Percentiles rank a stretch among this genome's conserved stretches.
phyloP scores from a whole-genome alignment of 1,140 invertebrate species.

The Venturia canescens region DNA sequence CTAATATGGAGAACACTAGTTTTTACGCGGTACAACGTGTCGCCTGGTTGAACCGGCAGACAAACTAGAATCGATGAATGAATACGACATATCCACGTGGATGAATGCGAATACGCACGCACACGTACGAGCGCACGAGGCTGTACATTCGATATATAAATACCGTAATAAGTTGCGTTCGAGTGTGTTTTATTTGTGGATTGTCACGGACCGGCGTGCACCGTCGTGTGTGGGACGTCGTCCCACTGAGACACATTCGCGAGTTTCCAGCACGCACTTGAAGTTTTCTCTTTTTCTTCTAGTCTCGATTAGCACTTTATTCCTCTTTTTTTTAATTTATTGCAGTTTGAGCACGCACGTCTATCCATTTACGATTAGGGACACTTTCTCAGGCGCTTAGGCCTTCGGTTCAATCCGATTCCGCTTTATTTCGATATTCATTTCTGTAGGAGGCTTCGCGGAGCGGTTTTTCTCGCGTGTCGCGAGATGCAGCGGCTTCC shows the following conservation, averaged over 20 bases:
- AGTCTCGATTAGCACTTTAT: not conserved
- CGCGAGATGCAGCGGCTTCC: constrained; percentile 27
- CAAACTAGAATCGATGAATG: constrained; percentile 61
- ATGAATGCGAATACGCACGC: not conserved
- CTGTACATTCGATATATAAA: not conserved
- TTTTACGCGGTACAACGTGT: constrained; percentile 52
- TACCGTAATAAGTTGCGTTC: not conserved
- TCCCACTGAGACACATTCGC: constrained; percentile 59
- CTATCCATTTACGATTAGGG: constrained; percentile 45
- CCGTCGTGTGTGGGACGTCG: constrained; percentile 50
- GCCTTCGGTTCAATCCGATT: not conserved
- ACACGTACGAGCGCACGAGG: not conserved
- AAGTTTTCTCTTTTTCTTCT: not conserved
- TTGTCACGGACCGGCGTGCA: constrained; percentile 35
- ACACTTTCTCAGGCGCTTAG: constrained; percentile 19
- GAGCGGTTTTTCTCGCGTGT: not conserved
- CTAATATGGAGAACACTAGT: constrained; percentile 61
- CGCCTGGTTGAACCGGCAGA: constrained; percentile 7
- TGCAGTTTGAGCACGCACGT: constrained; percentile 42
- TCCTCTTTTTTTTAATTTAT: constrained; percentile 8
- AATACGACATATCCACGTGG: constrained; percentile 40
- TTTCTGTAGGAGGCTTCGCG: not conserved
- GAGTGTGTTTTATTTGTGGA: not conserved
- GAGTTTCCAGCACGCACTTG: constrained; percentile 32
- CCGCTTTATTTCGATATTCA: not conserved